A percentile compares a stretch with the other conserved stretches of the same genome.
phyloP scores from a whole-genome alignment of 2,797 vertebrate genomes.

The Aphelocoma californica region DNA sequence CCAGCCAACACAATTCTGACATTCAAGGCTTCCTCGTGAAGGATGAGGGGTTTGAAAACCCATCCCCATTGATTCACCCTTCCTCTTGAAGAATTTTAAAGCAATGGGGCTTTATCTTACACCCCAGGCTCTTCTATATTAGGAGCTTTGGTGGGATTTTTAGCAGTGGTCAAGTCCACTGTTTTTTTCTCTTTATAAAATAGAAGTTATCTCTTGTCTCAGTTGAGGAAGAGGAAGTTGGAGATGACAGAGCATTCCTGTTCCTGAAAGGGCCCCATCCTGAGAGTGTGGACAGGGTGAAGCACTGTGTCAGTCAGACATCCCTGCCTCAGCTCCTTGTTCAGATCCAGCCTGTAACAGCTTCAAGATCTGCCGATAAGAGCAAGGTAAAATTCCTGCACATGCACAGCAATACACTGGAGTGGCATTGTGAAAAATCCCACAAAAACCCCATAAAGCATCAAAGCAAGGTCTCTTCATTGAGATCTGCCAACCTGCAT shows the following conservation, averaged over 20 bases:
- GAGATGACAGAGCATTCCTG: constrained; percentile 60
- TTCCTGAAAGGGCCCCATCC: constrained; percentile 67
- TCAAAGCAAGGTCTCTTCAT: neutral
- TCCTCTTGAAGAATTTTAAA: constrained; percentile 68
- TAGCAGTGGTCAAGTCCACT: constrained; percentile 44
- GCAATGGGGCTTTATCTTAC: constrained; percentile 67
- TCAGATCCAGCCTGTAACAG: neutral
- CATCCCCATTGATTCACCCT: constrained; percentile 45
- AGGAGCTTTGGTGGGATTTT: constrained; percentile 68
- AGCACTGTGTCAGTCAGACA: constrained; percentile 54
- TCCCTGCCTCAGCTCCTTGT: constrained; percentile 18
- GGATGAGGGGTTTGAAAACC: neutral
- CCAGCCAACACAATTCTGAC: neutral
- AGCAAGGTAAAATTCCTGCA: neutral
- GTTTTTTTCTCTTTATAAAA: constrained; percentile 11
- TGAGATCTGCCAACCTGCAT: neutral
- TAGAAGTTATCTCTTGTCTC: constrained; percentile 71
- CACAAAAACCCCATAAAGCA: neutral
- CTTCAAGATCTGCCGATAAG: neutral
- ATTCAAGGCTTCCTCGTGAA: neutral
- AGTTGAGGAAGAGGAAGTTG: constrained; percentile 64
- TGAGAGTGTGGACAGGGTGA: constrained; percentile 52
- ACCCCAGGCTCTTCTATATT: constrained; percentile 52
- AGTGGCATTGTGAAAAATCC: neutral
- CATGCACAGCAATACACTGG: neutral